A percentile compares a stretch with the other conserved stretches of the same genome.
phyloP scores from a whole-genome alignment of 1,140 invertebrate genomes.

The Drosophila mauritiana region DNA sequence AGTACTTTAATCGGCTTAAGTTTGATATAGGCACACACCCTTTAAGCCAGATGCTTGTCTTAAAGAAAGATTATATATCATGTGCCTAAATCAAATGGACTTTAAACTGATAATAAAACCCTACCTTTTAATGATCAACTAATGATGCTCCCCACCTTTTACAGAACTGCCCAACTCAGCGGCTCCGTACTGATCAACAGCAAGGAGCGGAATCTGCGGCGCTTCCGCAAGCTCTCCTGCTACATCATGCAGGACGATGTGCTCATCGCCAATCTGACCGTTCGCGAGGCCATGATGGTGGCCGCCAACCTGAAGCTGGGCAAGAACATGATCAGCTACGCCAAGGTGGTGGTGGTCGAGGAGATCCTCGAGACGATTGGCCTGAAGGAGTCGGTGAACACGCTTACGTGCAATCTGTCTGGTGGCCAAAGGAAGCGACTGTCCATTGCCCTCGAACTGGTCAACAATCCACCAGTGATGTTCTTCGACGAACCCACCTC shows the following conservation, averaged over 20 bases:
- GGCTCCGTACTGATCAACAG: conserved; percentile 94
- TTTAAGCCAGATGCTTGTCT: no score
- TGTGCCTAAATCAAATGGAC: no score
- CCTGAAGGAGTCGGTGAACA: conserved; percentile 90
- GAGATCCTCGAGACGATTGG: conserved; percentile 94
- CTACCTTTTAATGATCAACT: neutral
- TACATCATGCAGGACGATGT: conserved; percentile 99
- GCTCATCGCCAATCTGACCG: conserved; percentile 93
- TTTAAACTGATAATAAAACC: neutral
- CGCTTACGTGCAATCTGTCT: conserved; percentile 91
- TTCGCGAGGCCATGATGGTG: conserved; percentile 93
- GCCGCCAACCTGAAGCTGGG: conserved; percentile 96
- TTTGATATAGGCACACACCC: neutral
- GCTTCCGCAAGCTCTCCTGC: conserved; percentile 96
- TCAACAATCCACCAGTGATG: conserved; percentile 97
- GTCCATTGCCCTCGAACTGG: conserved; percentile 94
- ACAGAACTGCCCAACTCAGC: conserved; percentile 90
- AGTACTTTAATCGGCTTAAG: conserved; percentile 77
- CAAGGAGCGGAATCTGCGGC: conserved; percentile 92
- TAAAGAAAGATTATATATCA: no score
- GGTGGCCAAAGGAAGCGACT: conserved; percentile 97
- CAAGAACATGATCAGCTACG: conserved; percentile 89
- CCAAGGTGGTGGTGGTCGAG: conserved; percentile 92
- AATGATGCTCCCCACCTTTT: conserved; percentile 53
- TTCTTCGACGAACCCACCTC: conserved; percentile 99